These are phyloP conservation scores for Acanthosepion esculentum DNA, from an alignment of 2,888 invertebrate species.

Conservation along the genomic window DNA sequence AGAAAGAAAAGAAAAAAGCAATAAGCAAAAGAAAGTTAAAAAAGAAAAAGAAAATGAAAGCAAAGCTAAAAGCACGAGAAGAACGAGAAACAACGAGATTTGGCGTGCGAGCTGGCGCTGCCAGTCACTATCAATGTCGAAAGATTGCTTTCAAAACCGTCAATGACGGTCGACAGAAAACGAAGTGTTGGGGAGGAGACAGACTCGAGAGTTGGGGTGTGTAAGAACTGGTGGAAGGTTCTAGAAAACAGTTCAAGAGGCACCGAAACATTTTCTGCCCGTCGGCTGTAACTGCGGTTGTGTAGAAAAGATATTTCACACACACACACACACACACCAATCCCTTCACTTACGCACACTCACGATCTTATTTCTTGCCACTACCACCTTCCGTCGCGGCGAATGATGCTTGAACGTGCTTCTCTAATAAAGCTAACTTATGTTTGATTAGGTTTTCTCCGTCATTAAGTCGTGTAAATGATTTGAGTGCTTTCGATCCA, in stretches of 20 bases:
- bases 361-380: neutral
- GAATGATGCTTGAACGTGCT: constrained; percentile 9
- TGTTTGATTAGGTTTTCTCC: constrained; percentile 15
- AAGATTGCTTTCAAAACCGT: neutral
- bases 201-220: neutral
- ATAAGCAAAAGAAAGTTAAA: neutral
- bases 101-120: neutral
- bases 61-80: neutral
- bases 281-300: neutral
- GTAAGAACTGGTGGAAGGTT: neutral
- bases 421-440: constrained; percentile 20
- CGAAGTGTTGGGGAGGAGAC: neutral
- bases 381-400: neutral
- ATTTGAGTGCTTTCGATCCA: constrained; percentile 9
- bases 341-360: neutral
- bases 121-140: constrained; percentile 12
- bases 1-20: neutral
- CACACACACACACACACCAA: neutral
- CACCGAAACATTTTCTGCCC: constrained; percentile 9
- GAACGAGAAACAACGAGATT: constrained; percentile 9
- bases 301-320: neutral
- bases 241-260: constrained; percentile 21
- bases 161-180: constrained; percentile 6
- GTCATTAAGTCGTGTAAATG: constrained; percentile 20
- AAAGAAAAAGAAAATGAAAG: neutral